phyloP scores from a whole-genome alignment of 2,797 vertebrate genomes.

The Bryconaethiops microstoma region DNA sequence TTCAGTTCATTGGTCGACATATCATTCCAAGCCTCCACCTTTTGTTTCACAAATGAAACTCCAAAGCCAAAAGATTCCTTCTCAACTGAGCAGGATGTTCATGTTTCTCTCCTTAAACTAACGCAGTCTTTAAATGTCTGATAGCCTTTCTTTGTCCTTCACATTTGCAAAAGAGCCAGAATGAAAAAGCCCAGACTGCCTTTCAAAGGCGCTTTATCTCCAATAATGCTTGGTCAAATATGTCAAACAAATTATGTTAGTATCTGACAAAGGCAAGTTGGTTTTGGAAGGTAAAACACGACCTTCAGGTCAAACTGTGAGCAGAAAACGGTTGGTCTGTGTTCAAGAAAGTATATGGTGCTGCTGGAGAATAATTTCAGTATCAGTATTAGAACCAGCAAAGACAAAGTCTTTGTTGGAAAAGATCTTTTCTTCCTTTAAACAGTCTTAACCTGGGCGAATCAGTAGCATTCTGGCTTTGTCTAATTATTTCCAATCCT shows the following conservation, averaged over 20 bases:
- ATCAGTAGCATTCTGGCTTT: neutral
- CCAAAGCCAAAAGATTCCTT: neutral
- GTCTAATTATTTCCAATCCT: conserved; percentile 4
- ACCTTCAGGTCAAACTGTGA: neutral
- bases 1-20: neutral
- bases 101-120: neutral
- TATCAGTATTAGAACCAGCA: conserved; percentile 55
- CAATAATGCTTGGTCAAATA: neutral
- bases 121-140: neutral
- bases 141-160: conserved; percentile 44
- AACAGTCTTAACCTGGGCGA: neutral
- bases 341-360: neutral
- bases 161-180: conserved; percentile 46
- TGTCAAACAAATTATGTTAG: neutral
- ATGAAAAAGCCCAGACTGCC: neutral
- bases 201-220: conserved; percentile 11
- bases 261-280: neutral
- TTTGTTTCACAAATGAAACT: neutral
- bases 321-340: neutral
- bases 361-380: neutral
- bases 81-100: neutral
- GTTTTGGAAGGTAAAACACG: neutral
- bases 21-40: neutral
- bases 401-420: conserved; percentile 24
- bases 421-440: neutral